These are phyloP conservation scores for Xenopus laevis DNA, from an alignment of 2,113 vertebrate genomes.

Conservation along the genomic window DNA sequence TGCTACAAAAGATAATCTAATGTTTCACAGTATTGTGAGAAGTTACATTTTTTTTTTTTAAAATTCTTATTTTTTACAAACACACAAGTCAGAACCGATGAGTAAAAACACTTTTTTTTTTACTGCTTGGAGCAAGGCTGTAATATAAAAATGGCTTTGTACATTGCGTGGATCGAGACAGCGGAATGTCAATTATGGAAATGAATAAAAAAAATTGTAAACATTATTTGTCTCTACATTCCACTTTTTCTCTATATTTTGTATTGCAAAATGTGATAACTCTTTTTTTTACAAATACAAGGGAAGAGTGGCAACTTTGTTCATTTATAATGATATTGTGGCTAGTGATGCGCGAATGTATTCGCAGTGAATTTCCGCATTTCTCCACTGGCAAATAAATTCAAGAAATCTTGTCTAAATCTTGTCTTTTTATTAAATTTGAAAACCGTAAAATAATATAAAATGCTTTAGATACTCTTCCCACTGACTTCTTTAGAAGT, in stretches of 20 bases:
- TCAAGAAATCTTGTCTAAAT: too few species aligned
- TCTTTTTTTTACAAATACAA: too few species aligned
- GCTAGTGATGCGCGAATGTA: too few species aligned
- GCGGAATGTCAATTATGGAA: neutral
- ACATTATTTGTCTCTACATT: neutral
- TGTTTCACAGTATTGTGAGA: conserved; percentile 2
- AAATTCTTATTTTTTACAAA: neutral
- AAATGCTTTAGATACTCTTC: too few species aligned
- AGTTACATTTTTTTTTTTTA: neutral
- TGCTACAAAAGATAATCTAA: conserved; percentile 61
- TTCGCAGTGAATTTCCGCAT: too few species aligned
- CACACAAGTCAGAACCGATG: neutral
- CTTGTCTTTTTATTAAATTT: too few species aligned
- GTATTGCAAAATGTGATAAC: too few species aligned
- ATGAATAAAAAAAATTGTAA: neutral
- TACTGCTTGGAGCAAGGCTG: neutral
- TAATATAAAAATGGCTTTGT: neutral
- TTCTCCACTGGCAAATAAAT: too few species aligned
- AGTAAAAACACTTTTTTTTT: neutral
- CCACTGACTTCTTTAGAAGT: too few species aligned
- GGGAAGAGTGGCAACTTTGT: too few species aligned
- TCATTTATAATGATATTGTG: too few species aligned
- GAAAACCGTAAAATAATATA: too few species aligned
- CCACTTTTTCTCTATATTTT: neutral
- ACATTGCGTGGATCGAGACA: neutral